phyloP scores from a whole-genome alignment of 2,888 invertebrate genomes.

The Epistrophe eligans region DNA sequence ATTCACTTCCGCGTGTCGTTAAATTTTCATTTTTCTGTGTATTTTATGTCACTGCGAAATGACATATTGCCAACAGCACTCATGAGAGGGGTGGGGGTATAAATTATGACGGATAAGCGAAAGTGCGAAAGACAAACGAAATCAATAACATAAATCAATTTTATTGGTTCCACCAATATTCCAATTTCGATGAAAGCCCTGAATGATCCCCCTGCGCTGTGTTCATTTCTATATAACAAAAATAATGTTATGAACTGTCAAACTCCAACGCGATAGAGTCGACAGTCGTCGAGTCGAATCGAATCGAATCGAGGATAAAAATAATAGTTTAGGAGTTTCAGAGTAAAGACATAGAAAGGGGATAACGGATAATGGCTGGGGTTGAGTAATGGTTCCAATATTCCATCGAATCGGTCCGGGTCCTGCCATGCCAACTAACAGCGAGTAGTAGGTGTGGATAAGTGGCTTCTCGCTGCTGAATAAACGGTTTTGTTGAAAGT shows the following conservation, averaged over 20 bases:
- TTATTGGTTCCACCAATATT: conserved; percentile 71
- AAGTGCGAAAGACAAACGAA: conserved; percentile 56
- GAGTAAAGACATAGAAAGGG: neutral
- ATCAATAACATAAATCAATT: conserved; percentile 75
- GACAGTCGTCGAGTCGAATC: neutral
- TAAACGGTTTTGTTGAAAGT: conserved; percentile 67
- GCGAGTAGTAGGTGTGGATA: conserved; percentile 13
- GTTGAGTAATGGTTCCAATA: conserved; percentile 32
- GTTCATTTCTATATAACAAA: conserved; percentile 7
- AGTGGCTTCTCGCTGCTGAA: conserved; percentile 10
- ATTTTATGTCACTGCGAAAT: conserved; percentile 40
- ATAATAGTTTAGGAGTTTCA: conserved; percentile 33
- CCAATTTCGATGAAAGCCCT: conserved; percentile 63
- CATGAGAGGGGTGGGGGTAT: neutral
- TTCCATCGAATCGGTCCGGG: conserved; percentile 13
- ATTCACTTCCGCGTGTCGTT: conserved; percentile 24
- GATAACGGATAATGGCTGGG: neutral
- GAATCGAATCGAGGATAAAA: conserved; percentile 1
- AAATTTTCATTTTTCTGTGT: conserved; percentile 46
- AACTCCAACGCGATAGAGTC: conserved; percentile 9
- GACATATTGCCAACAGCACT: conserved; percentile 54
- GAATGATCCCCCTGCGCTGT: conserved; percentile 18
- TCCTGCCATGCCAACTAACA: neutral
- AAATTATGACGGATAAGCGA: conserved; percentile 9
- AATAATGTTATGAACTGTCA: conserved; percentile 49